These are phyloP conservation scores for Empis livida DNA, from an alignment of 2,888 invertebrate species.

Conservation along the genomic window DNA sequence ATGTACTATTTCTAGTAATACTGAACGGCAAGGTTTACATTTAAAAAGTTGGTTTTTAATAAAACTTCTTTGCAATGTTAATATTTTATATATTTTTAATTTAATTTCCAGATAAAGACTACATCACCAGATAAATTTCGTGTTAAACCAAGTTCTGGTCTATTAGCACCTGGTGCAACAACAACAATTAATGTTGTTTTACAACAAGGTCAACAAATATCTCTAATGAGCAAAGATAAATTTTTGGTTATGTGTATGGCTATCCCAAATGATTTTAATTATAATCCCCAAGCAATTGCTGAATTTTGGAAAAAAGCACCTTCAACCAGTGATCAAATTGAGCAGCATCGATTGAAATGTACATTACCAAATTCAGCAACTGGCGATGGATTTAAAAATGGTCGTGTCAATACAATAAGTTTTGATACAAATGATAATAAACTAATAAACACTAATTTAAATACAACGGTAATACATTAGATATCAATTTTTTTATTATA, in stretches of 20 bases:
- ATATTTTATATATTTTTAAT: neutral
- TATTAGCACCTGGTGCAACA: slow-evolving; percentile 49
- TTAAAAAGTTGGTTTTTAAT: no score
- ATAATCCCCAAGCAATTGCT: slow-evolving; percentile 47
- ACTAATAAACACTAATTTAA: slow-evolving; percentile 7
- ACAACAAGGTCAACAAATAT: slow-evolving; percentile 56
- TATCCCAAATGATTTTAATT: slow-evolving; percentile 43
- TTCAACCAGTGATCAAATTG: slow-evolving; percentile 41
- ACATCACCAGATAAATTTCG: slow-evolving; percentile 92
- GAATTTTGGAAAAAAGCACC: slow-evolving; percentile 62
- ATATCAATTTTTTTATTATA: neutral
- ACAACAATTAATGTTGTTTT: slow-evolving; percentile 59
- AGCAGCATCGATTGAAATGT: slow-evolving; percentile 62
- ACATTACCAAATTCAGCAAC: slow-evolving; percentile 37
- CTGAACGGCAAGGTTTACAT: no score
- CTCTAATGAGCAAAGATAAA: slow-evolving; percentile 62
- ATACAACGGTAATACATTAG: slow-evolving; percentile 5
- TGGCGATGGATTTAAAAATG: slow-evolving; percentile 20
- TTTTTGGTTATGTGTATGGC: slow-evolving; percentile 78
- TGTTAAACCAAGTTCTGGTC: slow-evolving; percentile 78
- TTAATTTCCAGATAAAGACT: slow-evolving; percentile 67
- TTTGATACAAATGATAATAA: slow-evolving; percentile 5
- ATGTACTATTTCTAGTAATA: no score
- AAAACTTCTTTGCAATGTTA: no score
- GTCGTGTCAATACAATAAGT: slow-evolving; percentile 5